Conservation (phyloP, 2,888 invertebrate genomes). For the Belgica antarctica region DNA sequence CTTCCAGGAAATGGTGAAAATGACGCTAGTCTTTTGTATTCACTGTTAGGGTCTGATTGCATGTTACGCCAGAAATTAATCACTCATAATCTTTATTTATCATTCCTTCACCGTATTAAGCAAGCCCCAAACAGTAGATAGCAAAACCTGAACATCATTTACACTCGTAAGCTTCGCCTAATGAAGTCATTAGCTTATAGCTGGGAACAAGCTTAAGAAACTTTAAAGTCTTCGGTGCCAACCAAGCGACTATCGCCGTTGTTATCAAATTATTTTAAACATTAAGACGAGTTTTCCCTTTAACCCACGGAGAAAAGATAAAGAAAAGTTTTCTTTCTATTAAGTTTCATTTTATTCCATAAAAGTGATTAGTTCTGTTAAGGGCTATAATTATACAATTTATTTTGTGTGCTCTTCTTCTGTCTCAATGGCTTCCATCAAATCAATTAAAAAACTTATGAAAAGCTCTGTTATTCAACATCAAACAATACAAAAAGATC, state of each 20-base stretch:
- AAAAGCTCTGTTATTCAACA: neutral
- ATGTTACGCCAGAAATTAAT: too few species aligned
- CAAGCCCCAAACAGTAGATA: too few species aligned
- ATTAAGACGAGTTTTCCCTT: neutral
- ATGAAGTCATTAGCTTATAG: too few species aligned
- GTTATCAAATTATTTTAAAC: neutral
- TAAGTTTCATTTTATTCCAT: constrained; percentile 41
- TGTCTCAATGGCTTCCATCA: neutral
- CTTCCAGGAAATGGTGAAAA: too few species aligned
- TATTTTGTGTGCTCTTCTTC: constrained; percentile 2
- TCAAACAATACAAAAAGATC: constrained; percentile 15
- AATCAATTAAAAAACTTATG: neutral
- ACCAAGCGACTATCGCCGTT: neutral
- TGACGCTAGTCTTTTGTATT: too few species aligned
- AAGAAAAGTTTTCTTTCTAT: constrained; percentile 22
- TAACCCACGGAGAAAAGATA: neutral
- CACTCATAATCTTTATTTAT: too few species aligned
- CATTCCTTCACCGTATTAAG: neutral
- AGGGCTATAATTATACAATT: constrained; percentile 24
- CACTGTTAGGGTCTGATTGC: too few species aligned
- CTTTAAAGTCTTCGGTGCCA: constrained; percentile 10
- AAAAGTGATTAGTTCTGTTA: constrained; percentile 40
- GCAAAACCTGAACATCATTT: too few species aligned
- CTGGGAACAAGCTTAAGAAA: too few species aligned
- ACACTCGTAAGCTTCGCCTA: too few species aligned